These are phyloP conservation scores for Cremastinae sp. DNA, from an alignment of 2,888 invertebrate species.

Conservation along the genomic window DNA sequence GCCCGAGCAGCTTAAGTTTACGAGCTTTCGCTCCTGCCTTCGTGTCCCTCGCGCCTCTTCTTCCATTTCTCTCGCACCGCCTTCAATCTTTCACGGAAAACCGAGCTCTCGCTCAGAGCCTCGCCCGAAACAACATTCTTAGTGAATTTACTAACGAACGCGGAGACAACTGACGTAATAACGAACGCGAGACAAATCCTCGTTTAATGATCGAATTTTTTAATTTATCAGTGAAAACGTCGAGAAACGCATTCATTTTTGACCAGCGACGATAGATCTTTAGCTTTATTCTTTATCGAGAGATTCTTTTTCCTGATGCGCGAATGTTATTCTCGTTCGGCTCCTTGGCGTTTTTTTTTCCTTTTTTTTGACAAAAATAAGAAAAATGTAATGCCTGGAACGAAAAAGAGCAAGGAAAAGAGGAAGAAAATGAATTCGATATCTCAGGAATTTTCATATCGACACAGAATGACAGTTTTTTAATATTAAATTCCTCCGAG, in stretches of 20 bases:
- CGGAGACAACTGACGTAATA: conserved; percentile 45
- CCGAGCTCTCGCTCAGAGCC: conserved; percentile 11
- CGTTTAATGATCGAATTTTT: too few relatives aligned
- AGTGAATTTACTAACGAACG: conserved; percentile 43
- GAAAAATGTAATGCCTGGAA: conserved; percentile 41
- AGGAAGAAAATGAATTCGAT: conserved; percentile 70
- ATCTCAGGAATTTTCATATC: conserved; percentile 80
- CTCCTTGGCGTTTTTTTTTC: too few relatives aligned
- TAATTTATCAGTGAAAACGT: too few relatives aligned
- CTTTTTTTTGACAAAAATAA: conserved; percentile 17
- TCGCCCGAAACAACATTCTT: conserved; percentile 37
- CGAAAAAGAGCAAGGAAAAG: conserved; percentile 35
- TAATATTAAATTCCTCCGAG: conserved; percentile 79
- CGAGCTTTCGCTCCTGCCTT: conserved; percentile 54
- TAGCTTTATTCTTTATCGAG: too few relatives aligned
- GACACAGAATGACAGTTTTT: conserved; percentile 79
- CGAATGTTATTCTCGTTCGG: too few relatives aligned
- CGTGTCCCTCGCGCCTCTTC: conserved; percentile 45
- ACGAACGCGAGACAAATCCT: conserved; percentile 20
- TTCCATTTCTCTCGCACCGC: conserved; percentile 32
- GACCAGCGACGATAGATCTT: too few relatives aligned
- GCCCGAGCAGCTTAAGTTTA: conserved; percentile 64
- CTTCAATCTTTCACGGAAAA: conserved; percentile 28
- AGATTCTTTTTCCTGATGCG: too few relatives aligned
- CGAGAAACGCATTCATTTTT: too few relatives aligned